Conservation (phyloP, 2,888 invertebrate genomes). For the Drosophila nigricruria region DNA sequence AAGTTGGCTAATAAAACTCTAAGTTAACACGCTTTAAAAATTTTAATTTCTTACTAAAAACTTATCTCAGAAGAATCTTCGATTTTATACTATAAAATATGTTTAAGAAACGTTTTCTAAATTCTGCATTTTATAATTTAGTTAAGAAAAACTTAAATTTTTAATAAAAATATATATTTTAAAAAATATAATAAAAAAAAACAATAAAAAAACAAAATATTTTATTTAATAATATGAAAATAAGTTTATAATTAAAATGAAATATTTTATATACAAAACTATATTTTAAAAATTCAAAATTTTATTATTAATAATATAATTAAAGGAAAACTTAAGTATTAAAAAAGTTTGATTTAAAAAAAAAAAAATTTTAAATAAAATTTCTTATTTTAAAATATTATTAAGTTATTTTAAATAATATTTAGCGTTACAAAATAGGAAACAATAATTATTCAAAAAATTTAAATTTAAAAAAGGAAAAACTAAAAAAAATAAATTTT, state of each 20-base stretch:
- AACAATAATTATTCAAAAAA: neutral
- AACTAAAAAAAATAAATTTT: neutral
- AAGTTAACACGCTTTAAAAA: slow-evolving; percentile 8
- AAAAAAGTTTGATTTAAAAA: neutral
- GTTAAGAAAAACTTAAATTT: neutral
- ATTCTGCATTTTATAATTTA: neutral
- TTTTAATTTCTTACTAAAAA: neutral
- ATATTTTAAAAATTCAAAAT: slow-evolving; percentile 14
- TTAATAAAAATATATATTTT: neutral
- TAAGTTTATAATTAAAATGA: neutral
- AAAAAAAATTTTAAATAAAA: neutral
- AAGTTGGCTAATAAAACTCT: slow-evolving; percentile 18
- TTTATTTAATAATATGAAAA: slow-evolving; percentile 16
- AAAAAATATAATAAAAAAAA: too few species aligned
- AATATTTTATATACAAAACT: neutral
- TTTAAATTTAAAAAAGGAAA: neutral
- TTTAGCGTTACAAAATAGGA: neutral
- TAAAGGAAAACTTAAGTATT: neutral
- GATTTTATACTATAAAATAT: neutral
- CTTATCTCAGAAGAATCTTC: neutral
- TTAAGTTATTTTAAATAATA: neutral
- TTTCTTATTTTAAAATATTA: neutral
- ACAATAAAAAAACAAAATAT: neutral
- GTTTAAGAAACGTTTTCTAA: neutral
- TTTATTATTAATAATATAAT: neutral